Percentiles rank a stretch among this genome's conserved stretches.
These are phyloP conservation scores for Orussus abietinus DNA, from an alignment of 1,140 invertebrate genomes.

Conservation along the genomic window DNA sequence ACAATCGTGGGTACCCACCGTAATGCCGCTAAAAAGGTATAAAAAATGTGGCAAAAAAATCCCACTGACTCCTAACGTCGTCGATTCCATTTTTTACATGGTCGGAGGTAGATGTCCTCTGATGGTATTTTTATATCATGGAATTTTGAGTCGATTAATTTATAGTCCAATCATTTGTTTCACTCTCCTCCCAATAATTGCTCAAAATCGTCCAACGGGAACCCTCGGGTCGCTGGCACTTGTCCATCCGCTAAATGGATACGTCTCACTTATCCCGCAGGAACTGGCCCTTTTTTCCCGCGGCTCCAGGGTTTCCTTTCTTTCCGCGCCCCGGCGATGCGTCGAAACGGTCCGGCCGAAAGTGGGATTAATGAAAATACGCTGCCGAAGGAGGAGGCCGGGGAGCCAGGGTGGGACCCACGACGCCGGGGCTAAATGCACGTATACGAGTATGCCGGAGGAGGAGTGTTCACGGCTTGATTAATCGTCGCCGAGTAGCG, in stretches of 20 bases:
- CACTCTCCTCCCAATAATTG: too few relatives aligned
- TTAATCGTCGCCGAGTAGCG: slow-evolving; percentile 32
- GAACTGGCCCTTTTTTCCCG: slow-evolving; percentile 2
- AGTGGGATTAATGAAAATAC: slow-evolving; percentile 37
- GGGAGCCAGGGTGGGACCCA: slow-evolving; percentile 4
- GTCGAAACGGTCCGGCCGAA: slow-evolving; percentile 20
- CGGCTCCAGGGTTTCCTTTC: slow-evolving; percentile 11
- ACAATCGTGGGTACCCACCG: too few relatives aligned
- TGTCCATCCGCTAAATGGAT: slow-evolving; percentile 5
- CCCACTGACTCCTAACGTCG: too few relatives aligned
- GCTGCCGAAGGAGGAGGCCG: slow-evolving; percentile 16
- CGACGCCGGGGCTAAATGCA: slow-evolving; percentile 30
- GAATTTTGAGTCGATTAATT: too few relatives aligned
- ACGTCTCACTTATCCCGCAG: slow-evolving; percentile 5
- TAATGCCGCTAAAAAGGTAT: too few relatives aligned
- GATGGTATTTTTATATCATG: too few relatives aligned
- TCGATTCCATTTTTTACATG: too few relatives aligned
- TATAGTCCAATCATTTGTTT: too few relatives aligned
- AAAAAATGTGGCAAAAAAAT: too few relatives aligned
- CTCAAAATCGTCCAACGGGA: too few relatives aligned
- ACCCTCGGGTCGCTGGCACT: too few relatives aligned
- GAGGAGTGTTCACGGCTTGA: slow-evolving; percentile 28
- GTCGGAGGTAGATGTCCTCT: too few relatives aligned
- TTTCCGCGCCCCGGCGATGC: background rate
- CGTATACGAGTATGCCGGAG: slow-evolving; percentile 17